These are phyloP conservation scores for Drosophila parvula DNA, from an alignment of 1,140 invertebrate genomes.

Conservation along the genomic window DNA sequence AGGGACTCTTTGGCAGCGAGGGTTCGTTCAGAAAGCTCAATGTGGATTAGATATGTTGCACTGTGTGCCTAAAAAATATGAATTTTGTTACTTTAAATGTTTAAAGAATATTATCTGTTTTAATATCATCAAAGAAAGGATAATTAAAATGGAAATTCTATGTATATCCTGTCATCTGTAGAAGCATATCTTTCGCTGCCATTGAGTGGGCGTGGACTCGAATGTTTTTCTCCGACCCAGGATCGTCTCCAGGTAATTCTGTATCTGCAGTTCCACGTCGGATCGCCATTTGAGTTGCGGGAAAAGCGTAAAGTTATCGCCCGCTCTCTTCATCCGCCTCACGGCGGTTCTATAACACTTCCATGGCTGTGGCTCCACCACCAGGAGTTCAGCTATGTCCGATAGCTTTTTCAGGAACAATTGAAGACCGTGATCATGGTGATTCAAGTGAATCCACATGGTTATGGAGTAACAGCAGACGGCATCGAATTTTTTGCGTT, in stretches of 20 bases:
- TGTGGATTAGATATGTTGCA: slow-evolving; percentile 51
- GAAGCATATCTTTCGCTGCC: slow-evolving; percentile 87
- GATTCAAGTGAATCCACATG: slow-evolving; percentile 95
- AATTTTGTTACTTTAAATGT: slow-evolving; percentile 4
- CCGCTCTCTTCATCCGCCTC: slow-evolving; percentile 87
- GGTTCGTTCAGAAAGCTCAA: slow-evolving; percentile 78
- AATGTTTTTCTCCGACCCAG: slow-evolving; percentile 85
- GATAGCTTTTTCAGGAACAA: slow-evolving; percentile 86
- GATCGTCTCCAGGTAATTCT: slow-evolving; percentile 85
- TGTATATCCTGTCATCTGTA: slow-evolving; percentile 29
- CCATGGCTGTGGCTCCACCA: slow-evolving; percentile 93
- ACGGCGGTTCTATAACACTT: slow-evolving; percentile 91
- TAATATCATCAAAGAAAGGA: neutral
- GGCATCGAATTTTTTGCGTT: slow-evolving; percentile 87
- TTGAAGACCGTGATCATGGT: slow-evolving; percentile 89
- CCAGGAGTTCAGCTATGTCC: slow-evolving; percentile 85
- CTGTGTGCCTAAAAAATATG: slow-evolving; percentile 1
- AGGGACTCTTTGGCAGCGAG: slow-evolving; percentile 77
- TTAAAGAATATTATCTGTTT: slow-evolving; percentile 2
- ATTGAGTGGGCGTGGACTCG: slow-evolving; percentile 86
- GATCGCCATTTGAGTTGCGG: slow-evolving; percentile 86
- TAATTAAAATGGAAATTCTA: neutral
- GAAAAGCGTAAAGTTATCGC: slow-evolving; percentile 86
- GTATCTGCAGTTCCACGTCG: slow-evolving; percentile 87
- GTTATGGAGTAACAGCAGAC: slow-evolving; percentile 92